These are phyloP conservation scores for Pachliopta kotzebuea DNA, from an alignment of 2,888 invertebrate genomes.

Conservation along the genomic window DNA sequence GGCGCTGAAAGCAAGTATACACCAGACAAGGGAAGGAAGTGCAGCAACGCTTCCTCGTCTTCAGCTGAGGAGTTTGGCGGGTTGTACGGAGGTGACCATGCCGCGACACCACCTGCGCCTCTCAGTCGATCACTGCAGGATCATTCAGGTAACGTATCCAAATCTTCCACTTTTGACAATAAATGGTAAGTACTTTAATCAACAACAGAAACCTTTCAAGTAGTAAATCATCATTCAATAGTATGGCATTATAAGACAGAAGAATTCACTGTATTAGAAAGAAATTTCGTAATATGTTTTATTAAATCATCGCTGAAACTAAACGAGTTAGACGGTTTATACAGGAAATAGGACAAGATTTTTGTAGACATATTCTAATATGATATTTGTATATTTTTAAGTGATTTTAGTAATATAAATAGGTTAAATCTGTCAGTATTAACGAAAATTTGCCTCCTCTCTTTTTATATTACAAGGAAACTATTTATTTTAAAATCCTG, in stretches of 20 bases:
- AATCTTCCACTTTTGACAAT: conserved; percentile 31
- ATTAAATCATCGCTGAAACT: background rate
- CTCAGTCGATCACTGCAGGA: conserved; percentile 79
- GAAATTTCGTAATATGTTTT: background rate
- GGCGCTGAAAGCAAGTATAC: conserved; percentile 80
- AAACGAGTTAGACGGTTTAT: background rate
- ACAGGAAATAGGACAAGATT: background rate
- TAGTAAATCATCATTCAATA: no score
- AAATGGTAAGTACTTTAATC: background rate
- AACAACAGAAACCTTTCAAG: no score
- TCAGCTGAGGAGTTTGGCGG: conserved; percentile 94
- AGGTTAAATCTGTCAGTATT: no score
- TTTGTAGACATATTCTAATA: no score
- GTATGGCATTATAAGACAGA: background rate
- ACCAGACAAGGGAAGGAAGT: conserved; percentile 83
- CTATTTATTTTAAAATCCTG: no score
- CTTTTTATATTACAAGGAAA: no score
- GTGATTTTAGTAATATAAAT: no score
- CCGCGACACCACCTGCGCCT: conserved; percentile 84
- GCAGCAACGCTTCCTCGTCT: conserved; percentile 87
- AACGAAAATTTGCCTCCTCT: no score
- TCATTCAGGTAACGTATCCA: conserved; percentile 79
- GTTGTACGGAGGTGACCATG: conserved; percentile 87
- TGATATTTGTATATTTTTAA: no score
- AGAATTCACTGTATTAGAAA: background rate